Percentiles rank a stretch among this genome's conserved stretches.
Conservation (phyloP, 1,140 invertebrate species). For the Cryptotermes secundus region DNA sequence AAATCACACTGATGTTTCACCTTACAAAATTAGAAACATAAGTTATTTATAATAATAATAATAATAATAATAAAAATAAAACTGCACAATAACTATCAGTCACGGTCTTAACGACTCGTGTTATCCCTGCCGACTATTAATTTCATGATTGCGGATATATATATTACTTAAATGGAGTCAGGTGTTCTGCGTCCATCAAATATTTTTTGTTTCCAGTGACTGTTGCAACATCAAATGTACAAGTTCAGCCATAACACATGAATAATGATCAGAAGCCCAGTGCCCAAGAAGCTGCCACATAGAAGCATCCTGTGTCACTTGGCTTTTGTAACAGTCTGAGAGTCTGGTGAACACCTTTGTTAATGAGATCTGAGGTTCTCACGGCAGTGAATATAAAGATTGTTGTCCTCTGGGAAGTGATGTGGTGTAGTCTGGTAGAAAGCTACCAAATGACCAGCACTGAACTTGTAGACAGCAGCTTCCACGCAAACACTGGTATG, state of each 20-base stretch:
- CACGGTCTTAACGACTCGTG: slow-evolving; percentile 15
- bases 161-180: neutral
- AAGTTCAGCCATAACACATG: neutral
- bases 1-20: neutral
- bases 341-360: too few relatives aligned
- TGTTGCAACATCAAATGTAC: neutral
- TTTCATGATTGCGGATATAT: neutral
- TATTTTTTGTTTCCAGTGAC: neutral
- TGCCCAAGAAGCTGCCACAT: neutral
- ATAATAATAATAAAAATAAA: slow-evolving; percentile 8
- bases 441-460: too few relatives aligned
- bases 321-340: neutral
- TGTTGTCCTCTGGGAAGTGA: too few relatives aligned
- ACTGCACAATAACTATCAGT: slow-evolving; percentile 20
- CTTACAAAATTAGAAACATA: slow-evolving; percentile 15
- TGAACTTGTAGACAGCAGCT: too few relatives aligned
- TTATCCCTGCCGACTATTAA: slow-evolving; percentile 26
- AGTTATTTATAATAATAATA: slow-evolving; percentile 7
- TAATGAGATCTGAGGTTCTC: too few relatives aligned
- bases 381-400: too few relatives aligned
- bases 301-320: neutral
- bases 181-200: neutral
- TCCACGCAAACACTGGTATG: too few relatives aligned
- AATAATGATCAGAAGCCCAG: neutral
- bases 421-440: too few relatives aligned